These are phyloP conservation scores for Halcyon chelicuti DNA, from an alignment of 2,797 vertebrate genomes.

Conservation along the genomic window DNA sequence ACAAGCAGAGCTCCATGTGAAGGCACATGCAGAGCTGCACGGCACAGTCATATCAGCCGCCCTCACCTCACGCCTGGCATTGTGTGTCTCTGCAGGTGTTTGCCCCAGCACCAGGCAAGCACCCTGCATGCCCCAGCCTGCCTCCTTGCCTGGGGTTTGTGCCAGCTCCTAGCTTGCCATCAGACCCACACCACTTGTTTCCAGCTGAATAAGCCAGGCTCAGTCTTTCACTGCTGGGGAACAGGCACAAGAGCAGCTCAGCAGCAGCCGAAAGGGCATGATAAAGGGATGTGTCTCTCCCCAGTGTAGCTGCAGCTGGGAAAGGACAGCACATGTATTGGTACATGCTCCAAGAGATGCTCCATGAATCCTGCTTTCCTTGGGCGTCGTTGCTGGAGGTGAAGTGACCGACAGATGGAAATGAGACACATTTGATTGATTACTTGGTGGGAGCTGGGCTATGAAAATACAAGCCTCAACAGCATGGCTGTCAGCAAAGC, in stretches of 20 bases:
- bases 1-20: not conserved
- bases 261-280: not conserved
- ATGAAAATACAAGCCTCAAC: not conserved
- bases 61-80: accelerated
- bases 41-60: accelerated
- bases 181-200: accelerated
- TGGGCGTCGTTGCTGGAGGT: not conserved
- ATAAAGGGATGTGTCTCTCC: not conserved
- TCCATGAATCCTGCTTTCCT: not conserved
- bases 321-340: not conserved
- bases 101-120: not conserved
- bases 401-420: not conserved
- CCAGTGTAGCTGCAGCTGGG: not conserved
- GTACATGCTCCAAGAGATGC: not conserved
- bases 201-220: not conserved
- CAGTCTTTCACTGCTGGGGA: not conserved
- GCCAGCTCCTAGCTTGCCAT: not conserved
- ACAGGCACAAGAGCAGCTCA: not conserved
- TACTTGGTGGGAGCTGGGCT: not conserved
- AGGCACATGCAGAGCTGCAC: accelerated
- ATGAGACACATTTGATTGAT: not conserved
- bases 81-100: not conserved
- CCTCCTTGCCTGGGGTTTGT: not conserved
- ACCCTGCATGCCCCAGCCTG: not conserved
- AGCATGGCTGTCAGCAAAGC: not conserved